A percentile compares a stretch with the other conserved stretches of the same genome.
These are phyloP conservation scores for Microtus ochrogaster DNA, from an alignment of 2,113 vertebrate species.

Conservation along the genomic window DNA sequence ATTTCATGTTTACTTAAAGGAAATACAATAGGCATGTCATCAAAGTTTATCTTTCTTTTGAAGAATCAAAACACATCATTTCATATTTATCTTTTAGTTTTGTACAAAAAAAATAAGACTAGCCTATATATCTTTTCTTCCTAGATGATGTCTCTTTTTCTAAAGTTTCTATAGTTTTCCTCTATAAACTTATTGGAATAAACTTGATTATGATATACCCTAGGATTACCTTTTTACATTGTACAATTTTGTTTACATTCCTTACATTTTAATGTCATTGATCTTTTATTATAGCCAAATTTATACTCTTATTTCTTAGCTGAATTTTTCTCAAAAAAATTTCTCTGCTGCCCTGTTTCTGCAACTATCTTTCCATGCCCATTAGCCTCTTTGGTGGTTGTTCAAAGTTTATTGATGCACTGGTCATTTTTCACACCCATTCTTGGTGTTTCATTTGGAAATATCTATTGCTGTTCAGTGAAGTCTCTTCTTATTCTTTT, in stretches of 20 bases:
- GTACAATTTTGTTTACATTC: background rate
- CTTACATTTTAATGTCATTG: background rate
- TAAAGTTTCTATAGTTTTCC: background rate
- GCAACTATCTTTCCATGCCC: background rate
- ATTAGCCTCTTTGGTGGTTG: background rate
- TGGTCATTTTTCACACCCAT: background rate
- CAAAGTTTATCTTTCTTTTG: background rate
- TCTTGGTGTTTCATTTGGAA: background rate
- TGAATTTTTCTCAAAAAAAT: background rate
- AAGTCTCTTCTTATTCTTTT: background rate
- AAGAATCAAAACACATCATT: background rate
- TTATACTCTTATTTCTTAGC: background rate
- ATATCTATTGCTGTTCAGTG: background rate
- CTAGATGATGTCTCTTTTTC: background rate
- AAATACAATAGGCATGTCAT: background rate
- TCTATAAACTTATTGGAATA: background rate
- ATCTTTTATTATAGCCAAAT: background rate
- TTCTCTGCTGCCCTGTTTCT: background rate
- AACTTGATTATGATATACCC: background rate
- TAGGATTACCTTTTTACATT: background rate
- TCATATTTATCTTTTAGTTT: background rate
- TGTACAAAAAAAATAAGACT: background rate
- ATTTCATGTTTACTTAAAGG: background rate
- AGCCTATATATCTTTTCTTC: background rate
- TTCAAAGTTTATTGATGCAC: background rate